Evolutionary conservation across 2,113 vertebrate species (phyloP), one percentile per base, ranked within the genome.

Genomic region (Corvus moneduloides): DNA sequence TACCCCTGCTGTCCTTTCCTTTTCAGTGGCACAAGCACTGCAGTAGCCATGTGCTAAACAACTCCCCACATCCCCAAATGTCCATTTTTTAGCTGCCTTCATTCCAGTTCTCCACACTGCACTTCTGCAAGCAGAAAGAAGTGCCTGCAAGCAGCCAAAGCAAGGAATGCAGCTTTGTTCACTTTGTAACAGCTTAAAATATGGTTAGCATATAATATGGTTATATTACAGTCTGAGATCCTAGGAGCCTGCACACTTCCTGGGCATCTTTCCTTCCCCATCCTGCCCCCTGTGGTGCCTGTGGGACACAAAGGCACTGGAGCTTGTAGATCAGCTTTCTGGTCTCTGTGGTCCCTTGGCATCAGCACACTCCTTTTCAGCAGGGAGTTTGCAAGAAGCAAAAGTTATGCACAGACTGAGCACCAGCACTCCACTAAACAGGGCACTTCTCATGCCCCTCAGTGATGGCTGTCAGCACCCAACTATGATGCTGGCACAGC

Each of bases 401-500:
- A 1, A 77, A 71, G 30, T 71, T 88, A 52, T 71, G 26, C 30
- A 43, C 7, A 26, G n/a, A 43, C 15, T 52, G 7, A 84, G 15
- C 46, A 76, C 30, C 37, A 56, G 8, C 17, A 72, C 32, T 2
- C 2, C 3, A 0, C 30, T 83, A 18, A 86, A 83, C 30, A 68
- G 32, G 18, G 11, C 23, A 24, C 22, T 73, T 81, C 43, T 61
- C 46, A 77, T 17, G 16, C 13, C 48, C 27, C 27, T 67, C 62
- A 72, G 9, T 0, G 0, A 13, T 23, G 35, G 13, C 44, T 49
- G 32, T 49, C 78, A 84, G 35, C 35, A 77, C 14, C 6, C 3
- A 1, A 4, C 5, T 33, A 23, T 10, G 30, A 52, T 48, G 56
- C 16, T 58, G 56, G 24, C 62, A 85, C 20, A 89, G 67, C 43